phyloP scores from a whole-genome alignment of 1,140 invertebrate genomes.

The Daktulosphaira vitifoliae region DNA sequence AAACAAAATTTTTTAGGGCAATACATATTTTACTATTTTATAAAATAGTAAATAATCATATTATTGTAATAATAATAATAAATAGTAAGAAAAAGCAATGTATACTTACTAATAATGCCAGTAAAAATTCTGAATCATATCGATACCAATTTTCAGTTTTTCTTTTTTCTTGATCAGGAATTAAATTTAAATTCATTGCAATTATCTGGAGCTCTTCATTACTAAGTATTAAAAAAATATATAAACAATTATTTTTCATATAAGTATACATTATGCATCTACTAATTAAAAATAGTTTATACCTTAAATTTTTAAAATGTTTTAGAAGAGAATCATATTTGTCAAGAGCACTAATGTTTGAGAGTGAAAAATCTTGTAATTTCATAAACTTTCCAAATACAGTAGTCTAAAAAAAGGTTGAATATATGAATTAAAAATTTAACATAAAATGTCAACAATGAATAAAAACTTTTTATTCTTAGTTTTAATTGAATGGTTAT shows the following conservation, averaged over 20 bases:
- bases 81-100: background rate
- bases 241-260: conserved; percentile 29
- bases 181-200: conserved; percentile 73
- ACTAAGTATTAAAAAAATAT: conserved; percentile 47
- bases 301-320: conserved; percentile 73
- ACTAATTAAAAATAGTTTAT: too few relatives aligned
- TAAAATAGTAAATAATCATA: too few relatives aligned
- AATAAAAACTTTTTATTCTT: too few relatives aligned
- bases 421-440: too few relatives aligned
- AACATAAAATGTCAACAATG: too few relatives aligned
- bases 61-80: background rate
- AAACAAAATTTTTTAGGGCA: too few relatives aligned
- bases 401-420: conserved; percentile 67
- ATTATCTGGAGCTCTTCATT: conserved; percentile 73
- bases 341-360: conserved; percentile 91
- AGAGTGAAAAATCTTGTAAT: conserved; percentile 73
- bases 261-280: too few relatives aligned
- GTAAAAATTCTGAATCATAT: conserved; percentile 68
- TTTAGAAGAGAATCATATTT: conserved; percentile 74
- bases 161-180: conserved; percentile 64
- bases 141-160: conserved; percentile 62
- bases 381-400: conserved; percentile 88
- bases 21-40: too few relatives aligned
- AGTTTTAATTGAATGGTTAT: too few relatives aligned
- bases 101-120: conserved; percentile 67